phyloP scores from a whole-genome alignment of 2,888 invertebrate genomes.

The Andrena fulva region DNA sequence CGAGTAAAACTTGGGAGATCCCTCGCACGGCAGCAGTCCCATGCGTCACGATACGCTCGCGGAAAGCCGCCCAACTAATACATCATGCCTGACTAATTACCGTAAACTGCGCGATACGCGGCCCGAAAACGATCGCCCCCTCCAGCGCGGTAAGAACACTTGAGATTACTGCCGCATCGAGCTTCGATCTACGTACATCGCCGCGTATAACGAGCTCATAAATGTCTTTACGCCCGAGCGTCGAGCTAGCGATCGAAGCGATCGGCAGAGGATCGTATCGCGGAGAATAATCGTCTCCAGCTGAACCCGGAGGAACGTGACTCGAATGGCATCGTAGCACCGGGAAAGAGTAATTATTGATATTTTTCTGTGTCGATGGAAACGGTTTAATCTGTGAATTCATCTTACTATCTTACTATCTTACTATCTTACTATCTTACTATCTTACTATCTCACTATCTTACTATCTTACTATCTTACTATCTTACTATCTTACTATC shows the following conservation, averaged over 20 bases:
- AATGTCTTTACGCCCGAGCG: conserved; percentile 33
- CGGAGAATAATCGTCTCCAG: conserved; percentile 33
- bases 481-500: too few relatives aligned
- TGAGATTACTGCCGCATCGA: conserved; percentile 27
- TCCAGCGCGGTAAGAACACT: conserved; percentile 40
- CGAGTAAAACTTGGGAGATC: conserved; percentile 19
- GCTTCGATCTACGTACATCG: conserved; percentile 23
- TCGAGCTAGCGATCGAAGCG: conserved; percentile 20
- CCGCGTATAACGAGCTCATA: conserved; percentile 43
- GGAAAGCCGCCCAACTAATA: conserved; percentile 7
- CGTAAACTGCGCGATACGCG: not conserved
- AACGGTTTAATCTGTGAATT: too few relatives aligned
- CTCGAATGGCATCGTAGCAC: too few relatives aligned
- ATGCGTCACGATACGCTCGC: conserved; percentile 6
- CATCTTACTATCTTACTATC: too few relatives aligned
- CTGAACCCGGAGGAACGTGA: too few relatives aligned
- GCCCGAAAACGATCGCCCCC: conserved; percentile 33
- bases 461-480: too few relatives aligned
- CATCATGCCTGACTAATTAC: conserved; percentile 35
- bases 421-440: too few relatives aligned
- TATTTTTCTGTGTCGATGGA: too few relatives aligned
- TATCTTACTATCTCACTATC: too few relatives aligned
- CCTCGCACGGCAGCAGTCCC: not conserved
- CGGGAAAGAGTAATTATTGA: too few relatives aligned
- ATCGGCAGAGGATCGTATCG: not conserved